These are phyloP conservation scores for Ectemnius lituratus DNA, from an alignment of 2,888 invertebrate genomes.

Conservation along the genomic window DNA sequence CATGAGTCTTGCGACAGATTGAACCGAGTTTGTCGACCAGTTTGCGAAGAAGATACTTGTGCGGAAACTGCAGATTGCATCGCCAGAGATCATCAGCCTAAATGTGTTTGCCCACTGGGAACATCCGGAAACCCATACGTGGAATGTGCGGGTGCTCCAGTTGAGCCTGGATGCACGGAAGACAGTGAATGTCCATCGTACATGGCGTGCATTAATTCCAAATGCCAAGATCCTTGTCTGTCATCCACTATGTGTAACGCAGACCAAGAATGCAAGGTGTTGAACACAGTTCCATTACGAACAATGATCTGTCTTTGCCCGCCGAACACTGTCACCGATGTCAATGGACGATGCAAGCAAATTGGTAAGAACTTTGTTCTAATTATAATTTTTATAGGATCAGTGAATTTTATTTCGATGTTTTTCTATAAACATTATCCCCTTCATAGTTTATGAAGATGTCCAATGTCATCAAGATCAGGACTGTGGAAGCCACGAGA, in stretches of 20 bases:
- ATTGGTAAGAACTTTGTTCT: conserved; percentile 71
- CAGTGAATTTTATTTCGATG: background rate
- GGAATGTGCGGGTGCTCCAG: conserved; percentile 79
- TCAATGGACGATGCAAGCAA: conserved; percentile 85
- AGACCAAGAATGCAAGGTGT: conserved; percentile 88
- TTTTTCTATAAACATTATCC: background rate
- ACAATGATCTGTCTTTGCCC: conserved; percentile 94
- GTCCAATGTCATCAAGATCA: conserved; percentile 65
- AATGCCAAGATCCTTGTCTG: conserved; percentile 88
- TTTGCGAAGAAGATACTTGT: conserved; percentile 90
- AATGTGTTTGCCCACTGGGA: conserved; percentile 87
- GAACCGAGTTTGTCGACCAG: conserved; percentile 89
- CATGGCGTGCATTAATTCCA: conserved; percentile 87
- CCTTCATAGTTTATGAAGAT: conserved; percentile 27
- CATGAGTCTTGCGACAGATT: conserved; percentile 91
- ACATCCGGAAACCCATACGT: conserved; percentile 89
- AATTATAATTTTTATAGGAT: background rate
- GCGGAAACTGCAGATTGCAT: conserved; percentile 88
- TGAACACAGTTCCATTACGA: conserved; percentile 88
- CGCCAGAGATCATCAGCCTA: conserved; percentile 87
- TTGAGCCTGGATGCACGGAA: conserved; percentile 83
- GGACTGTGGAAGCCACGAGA: conserved; percentile 87
- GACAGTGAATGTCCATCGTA: conserved; percentile 89
- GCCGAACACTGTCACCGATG: conserved; percentile 87
- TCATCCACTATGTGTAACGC: conserved; percentile 85